Conservation (phyloP, 1,140 invertebrate genomes). For the Belonocnema kinseyi region DNA sequence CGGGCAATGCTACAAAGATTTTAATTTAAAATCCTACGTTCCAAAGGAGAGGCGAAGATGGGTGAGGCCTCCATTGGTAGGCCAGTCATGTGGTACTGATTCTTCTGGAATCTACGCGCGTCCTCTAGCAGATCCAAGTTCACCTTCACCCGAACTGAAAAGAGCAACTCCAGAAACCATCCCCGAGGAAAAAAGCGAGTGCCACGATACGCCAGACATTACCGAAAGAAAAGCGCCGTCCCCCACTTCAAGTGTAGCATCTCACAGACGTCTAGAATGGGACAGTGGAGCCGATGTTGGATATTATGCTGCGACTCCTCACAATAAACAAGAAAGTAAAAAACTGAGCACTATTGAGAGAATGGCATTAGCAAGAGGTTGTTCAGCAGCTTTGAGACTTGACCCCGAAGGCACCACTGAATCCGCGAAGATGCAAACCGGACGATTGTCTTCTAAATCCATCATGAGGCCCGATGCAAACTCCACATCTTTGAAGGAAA, state of each 20-base stretch:
- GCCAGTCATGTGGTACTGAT: constrained; percentile 60
- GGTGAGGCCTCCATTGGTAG: constrained; percentile 67
- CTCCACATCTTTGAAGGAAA: constrained; percentile 63
- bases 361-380: constrained; percentile 73
- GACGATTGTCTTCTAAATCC: constrained; percentile 35
- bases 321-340: constrained; percentile 70
- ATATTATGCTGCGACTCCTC: constrained; percentile 76
- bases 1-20: constrained; percentile 55
- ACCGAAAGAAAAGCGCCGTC: constrained; percentile 70
- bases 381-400: constrained; percentile 65
- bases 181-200: constrained; percentile 56
- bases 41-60: constrained; percentile 67
- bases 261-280: constrained; percentile 83
- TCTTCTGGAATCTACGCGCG: constrained; percentile 49
- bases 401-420: constrained; percentile 73
- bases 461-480: constrained; percentile 60
- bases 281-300: constrained; percentile 87
- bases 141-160: constrained; percentile 54
- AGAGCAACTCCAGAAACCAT: constrained; percentile 43
- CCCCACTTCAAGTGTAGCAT: constrained; percentile 80
- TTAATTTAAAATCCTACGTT: constrained; percentile 52
- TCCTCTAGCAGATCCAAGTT: constrained; percentile 49
- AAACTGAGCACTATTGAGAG: constrained; percentile 79
- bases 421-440: constrained; percentile 46
- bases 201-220: constrained; percentile 46